These are phyloP conservation scores for Protobothrops flavoviridis DNA, from an alignment of 2,113 vertebrate species.

Conservation along the genomic window DNA sequence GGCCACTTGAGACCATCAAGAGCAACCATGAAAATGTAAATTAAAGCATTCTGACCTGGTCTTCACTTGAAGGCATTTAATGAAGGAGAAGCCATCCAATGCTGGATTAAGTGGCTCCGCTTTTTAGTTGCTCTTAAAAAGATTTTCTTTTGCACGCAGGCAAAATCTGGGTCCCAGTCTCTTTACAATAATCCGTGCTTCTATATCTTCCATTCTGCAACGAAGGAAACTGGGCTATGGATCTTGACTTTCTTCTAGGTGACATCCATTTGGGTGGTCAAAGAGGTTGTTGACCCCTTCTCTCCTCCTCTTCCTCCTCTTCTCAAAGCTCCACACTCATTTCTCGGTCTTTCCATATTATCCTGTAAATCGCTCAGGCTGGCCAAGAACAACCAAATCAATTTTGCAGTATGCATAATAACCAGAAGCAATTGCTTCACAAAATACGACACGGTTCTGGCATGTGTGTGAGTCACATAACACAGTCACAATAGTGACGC, in stretches of 20 bases:
- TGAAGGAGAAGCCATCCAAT: not conserved
- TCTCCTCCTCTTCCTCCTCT: not conserved
- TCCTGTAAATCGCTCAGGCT: not conserved
- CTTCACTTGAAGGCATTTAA: not conserved
- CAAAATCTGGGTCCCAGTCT: not conserved
- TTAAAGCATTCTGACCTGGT: not conserved
- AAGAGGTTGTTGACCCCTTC: not conserved
- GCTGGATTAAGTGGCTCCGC: not conserved
- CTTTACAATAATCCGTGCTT: not conserved
- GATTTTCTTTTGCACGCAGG: not conserved
- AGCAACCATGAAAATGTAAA: not conserved
- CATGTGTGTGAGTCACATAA: not conserved
- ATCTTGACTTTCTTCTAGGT: not conserved
- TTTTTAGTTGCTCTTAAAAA: not conserved
- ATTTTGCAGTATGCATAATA: not conserved
- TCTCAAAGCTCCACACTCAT: not conserved
- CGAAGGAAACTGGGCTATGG: not conserved
- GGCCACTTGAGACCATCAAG: not conserved
- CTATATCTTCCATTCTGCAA: not conserved
- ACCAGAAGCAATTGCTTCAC: not conserved
- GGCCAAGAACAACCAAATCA: not conserved
- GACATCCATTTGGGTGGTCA: not conserved
- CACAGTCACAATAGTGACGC: not conserved
- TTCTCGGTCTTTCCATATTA: not conserved
- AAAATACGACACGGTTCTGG: not conserved